These are phyloP conservation scores for Phrynocephalus guinanensis DNA, from an alignment of 2,797 vertebrate species.

Conservation along the genomic window DNA sequence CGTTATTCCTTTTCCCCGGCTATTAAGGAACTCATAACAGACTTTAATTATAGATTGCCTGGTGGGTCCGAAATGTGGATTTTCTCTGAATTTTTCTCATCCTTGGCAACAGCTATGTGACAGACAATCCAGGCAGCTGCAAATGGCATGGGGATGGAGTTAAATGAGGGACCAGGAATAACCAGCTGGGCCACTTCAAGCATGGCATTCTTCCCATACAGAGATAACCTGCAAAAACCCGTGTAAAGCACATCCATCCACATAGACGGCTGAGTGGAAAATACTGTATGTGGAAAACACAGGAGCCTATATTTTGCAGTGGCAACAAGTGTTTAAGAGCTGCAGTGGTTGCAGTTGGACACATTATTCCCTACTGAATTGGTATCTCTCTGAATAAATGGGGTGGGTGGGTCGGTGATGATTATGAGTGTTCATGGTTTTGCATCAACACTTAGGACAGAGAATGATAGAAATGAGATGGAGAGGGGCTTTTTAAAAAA, in stretches of 20 bases:
- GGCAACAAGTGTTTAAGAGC: neutral
- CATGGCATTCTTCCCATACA: neutral
- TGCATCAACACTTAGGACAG: neutral
- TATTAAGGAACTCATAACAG: conserved; percentile 23
- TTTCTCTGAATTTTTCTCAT: conserved; percentile 19
- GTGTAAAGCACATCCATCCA: neutral
- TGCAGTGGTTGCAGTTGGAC: neutral
- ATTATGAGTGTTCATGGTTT: neutral
- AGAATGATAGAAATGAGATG: neutral
- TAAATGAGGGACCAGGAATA: neutral
- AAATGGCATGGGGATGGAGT: neutral
- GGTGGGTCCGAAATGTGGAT: conserved; percentile 7
- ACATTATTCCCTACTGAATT: too few species aligned
- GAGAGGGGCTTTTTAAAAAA: neutral
- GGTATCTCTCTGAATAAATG: neutral
- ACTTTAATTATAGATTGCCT: conserved; percentile 33
- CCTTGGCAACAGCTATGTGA: conserved; percentile 16
- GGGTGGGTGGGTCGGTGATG: too few species aligned
- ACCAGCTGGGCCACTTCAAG: conserved; percentile 17
- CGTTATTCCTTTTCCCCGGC: neutral
- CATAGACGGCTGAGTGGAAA: neutral
- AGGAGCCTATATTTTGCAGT: neutral
- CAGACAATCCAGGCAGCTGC: conserved; percentile 29
- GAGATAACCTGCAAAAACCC: neutral
- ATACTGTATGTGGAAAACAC: neutral